Conservation (phyloP, 2,113 vertebrate genomes). For the Aleadryas rufinucha region DNA sequence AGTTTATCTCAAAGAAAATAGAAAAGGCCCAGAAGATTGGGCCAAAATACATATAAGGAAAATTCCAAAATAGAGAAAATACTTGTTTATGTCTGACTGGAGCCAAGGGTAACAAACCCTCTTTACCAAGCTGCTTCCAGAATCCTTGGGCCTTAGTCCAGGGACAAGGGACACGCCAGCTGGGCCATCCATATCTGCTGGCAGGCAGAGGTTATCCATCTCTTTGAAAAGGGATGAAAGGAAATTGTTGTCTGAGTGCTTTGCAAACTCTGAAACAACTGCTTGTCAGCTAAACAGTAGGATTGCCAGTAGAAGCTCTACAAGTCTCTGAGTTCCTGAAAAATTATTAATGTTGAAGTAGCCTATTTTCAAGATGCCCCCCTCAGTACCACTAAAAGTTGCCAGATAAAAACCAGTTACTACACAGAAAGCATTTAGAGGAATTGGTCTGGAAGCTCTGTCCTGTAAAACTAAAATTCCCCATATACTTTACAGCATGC, state of each 20-base stretch:
- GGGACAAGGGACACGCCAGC: slow-evolving; percentile 24
- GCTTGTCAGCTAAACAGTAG: not conserved
- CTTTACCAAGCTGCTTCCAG: not conserved
- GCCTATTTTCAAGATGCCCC: not conserved
- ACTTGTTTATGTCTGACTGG: not conserved
- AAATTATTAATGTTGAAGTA: not conserved
- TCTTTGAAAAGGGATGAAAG: not conserved
- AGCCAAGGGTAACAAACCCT: not conserved
- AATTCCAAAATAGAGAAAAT: not conserved
- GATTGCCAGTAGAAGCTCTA: not conserved
- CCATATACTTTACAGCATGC: not conserved
- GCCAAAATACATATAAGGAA: not conserved
- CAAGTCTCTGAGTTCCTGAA: not conserved
- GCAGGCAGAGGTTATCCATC: slow-evolving; percentile 6
- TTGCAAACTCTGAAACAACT: not conserved
- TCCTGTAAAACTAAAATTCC: not conserved
- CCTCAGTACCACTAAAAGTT: not conserved
- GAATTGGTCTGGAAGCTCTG: not conserved
- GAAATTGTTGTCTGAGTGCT: not conserved
- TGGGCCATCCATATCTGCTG: not conserved
- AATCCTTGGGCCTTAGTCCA: slow-evolving; percentile 10
- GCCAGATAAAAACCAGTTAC: not conserved
- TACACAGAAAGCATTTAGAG: not conserved
- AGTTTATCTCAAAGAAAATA: slow-evolving; percentile 2
- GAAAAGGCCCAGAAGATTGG: not conserved